Base-by-base conservation (phyloP, 2,113 vertebrate species). In the Neotoma lepida region DNA sequence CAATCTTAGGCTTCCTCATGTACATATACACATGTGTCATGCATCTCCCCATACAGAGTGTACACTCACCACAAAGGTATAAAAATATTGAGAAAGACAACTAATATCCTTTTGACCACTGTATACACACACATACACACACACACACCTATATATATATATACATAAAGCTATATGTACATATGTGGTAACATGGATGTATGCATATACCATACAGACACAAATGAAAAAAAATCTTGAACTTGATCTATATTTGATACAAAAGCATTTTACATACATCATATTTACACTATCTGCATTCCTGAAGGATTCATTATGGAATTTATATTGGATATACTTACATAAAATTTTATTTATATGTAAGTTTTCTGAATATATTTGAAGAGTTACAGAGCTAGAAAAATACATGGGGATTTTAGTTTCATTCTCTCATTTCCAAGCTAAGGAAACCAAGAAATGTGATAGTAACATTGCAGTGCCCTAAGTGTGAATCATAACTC, bases 391-490 rank as follows among this genome's bases (percentile, higher is more conserved):
- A 89, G 9, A 89, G 8, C 39, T 64, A 86, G 51, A 78, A 86
- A 92, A 81, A 85, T 49, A 78, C 26, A 49, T 35, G 28, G n/a
- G 8, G 0, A 66, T 82, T 82, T 73, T 64, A 73, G 44, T 92
- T 26, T 96, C 28, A 66, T 41, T 64, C n/a, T 12, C 89, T 95
- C 7, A 49, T 86, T 90, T 88, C 35, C 20, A 28, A 88, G 26
- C 17, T 81, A 71, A 95, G 9, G 44, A 94, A 78, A 91, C 0
- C 54, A 58, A 88, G 51, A 96, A 82, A 46, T 71, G 28, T 4
- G 8, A 61, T 73, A 71, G 28, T 39, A 49, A 14, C 7, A 86
- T 35, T 74, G 4, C 14, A 94, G 14, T 49, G 13, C 13, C n/a
- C 9, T n/a, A 84, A 41, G 1, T 71, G 12, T 81, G 44, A 94